Conservation (phyloP, 2,797 vertebrate genomes). For the Limosa lapponica region DNA sequence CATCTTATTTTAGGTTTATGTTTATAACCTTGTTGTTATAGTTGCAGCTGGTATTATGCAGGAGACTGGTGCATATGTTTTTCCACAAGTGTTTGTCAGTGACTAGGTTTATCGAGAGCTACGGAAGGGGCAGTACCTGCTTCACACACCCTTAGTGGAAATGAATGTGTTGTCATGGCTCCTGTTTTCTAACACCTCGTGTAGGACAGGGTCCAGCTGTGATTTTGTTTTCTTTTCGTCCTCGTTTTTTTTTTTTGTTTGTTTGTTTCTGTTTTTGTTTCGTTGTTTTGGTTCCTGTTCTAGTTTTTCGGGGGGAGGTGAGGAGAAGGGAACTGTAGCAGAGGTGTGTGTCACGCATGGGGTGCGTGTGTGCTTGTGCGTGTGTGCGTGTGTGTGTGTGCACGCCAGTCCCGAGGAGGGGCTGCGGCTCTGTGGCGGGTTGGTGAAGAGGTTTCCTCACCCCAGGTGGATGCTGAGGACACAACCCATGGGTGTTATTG, state of each 20-base stretch:
- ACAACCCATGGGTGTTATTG: neutral
- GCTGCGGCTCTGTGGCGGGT: neutral
- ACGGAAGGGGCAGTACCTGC: conserved; percentile 73
- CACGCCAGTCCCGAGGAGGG: neutral
- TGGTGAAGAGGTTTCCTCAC: conserved; percentile 50
- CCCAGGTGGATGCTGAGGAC: conserved; percentile 35
- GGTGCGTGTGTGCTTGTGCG: rapidly evolving
- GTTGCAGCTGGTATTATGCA: conserved; percentile 86
- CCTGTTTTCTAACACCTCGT: conserved; percentile 61
- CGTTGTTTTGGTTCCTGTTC: conserved; percentile 32
- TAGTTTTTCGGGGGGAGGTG: neutral
- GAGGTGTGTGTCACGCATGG: conserved; percentile 1
- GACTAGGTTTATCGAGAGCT: conserved; percentile 72
- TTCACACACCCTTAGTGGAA: conserved; percentile 68
- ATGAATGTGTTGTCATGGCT: conserved; percentile 65
- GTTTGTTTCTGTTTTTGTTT: neutral
- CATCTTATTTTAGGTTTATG: conserved; percentile 90
- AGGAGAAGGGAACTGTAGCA: conserved; percentile 58
- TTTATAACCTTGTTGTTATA: conserved; percentile 90
- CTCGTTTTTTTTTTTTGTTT: neutral
- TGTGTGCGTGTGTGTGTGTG: neutral
- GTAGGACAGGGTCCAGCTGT: conserved; percentile 58
- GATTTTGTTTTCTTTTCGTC: conserved; percentile 24
- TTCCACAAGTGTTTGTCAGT: conserved; percentile 77
- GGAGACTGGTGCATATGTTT: conserved; percentile 85